phyloP scores from a whole-genome alignment of 2,113 vertebrate genomes.

The Myrmophylax atrothorax region DNA sequence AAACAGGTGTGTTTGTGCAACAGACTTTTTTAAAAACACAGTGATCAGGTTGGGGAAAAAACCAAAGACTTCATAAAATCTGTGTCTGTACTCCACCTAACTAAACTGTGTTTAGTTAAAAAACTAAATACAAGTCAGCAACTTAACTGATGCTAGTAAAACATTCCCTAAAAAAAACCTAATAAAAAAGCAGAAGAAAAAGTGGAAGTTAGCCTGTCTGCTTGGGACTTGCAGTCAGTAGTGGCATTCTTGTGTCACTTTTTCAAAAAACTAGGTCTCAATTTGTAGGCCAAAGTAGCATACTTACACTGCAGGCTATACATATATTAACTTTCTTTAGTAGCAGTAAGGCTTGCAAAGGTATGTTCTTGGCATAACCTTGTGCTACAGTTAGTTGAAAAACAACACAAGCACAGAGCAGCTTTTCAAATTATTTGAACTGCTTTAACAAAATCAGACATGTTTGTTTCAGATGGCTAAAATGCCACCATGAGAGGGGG shows the following conservation, averaged over 20 bases:
- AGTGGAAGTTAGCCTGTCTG: background rate
- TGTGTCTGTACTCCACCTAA: background rate
- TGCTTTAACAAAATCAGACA: background rate
- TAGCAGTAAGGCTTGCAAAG: background rate
- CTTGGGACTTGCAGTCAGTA: background rate
- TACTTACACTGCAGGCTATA: background rate
- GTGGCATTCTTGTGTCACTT: background rate
- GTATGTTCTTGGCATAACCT: background rate
- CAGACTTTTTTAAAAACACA: background rate
- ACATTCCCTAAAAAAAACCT: background rate
- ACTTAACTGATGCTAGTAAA: background rate
- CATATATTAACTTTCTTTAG: background rate
- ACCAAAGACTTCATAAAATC: background rate
- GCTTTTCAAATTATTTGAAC: background rate
- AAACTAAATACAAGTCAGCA: background rate
- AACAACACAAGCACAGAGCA: background rate
- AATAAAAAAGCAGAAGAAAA: background rate
- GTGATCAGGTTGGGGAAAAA: background rate
- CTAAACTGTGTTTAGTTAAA: background rate
- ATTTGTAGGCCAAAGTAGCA: background rate
- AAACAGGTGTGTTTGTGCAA: background rate
- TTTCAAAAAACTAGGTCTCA: background rate
- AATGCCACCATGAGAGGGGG: background rate
- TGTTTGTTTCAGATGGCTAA: background rate
- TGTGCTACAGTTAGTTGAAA: background rate